Evolutionary conservation across 2,113 vertebrate genomes (phyloP).

Genomic region (Myiopsitta monachus): DNA sequence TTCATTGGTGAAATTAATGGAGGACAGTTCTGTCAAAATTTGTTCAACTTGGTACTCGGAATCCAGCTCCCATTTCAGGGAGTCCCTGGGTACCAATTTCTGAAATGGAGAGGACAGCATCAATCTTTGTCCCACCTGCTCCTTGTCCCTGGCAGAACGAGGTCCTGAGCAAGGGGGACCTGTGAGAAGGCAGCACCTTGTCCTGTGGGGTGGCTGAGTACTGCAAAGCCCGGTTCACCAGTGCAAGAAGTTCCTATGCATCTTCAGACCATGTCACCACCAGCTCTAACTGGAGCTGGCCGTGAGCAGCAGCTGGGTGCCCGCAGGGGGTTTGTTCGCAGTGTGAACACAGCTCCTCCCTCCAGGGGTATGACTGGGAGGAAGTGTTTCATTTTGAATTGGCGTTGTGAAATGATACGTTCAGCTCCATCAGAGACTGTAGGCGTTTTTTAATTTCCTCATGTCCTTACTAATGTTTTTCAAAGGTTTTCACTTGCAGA

Average conservation of each 20-base stretch:
- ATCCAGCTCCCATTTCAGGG: neutral
- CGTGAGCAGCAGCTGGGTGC: neutral
- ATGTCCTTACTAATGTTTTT: neutral
- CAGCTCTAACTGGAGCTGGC: fast-evolving
- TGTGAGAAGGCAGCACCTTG: fast-evolving
- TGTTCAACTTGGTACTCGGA: neutral
- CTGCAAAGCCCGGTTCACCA: neutral
- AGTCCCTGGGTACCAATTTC: neutral
- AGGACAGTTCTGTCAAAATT: neutral
- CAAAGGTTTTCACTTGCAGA: neutral
- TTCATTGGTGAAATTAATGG: neutral
- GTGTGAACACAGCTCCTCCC: neutral
- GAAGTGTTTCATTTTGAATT: neutral
- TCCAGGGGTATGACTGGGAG: neutral
- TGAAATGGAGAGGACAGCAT: neutral
- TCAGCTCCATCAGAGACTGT: neutral
- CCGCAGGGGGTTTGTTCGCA: fast-evolving
- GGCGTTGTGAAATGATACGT: neutral
- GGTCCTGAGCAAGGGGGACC: neutral
- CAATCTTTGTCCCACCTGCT: fast-evolving
- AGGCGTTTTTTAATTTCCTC: neutral
- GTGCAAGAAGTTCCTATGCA: neutral
- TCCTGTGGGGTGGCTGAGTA: neutral
- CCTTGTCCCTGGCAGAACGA: neutral
- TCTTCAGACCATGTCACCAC: neutral